Evolutionary conservation across 2,888 invertebrate genomes (phyloP), one percentile per base, ranked within the genome.

Genomic region (Caenorhabditis virilis): DNA sequence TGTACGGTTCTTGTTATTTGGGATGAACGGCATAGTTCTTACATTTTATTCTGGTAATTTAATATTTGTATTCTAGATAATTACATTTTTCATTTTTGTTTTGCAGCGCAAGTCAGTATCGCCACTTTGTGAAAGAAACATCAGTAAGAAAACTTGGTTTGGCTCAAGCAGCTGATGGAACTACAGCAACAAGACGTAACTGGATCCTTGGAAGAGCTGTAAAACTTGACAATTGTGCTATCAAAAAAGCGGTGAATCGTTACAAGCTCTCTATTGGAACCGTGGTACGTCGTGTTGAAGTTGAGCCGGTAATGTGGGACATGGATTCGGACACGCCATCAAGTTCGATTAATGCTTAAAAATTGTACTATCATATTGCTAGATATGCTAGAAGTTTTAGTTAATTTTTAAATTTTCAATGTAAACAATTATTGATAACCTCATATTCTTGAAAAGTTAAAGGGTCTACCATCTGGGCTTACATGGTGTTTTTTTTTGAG

Each of bases 281-380:
- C 13, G 75, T 77, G 15, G 79, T 82, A 16, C 79, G 76, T 47
- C 76, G 79, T 16, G 79, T 82, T n/a, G 79, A 78, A 36, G 78
- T 79, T 3, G 71, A 67, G 22, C 53, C 74, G 3, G 56, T 78
- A 9, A 63, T 70, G 3, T 53, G 74, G 43, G 74, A 69, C 23
- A n/a, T 38, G 16, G 38, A 38, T 20, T 6, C 15, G 7, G 15
- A 42, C 7, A 42, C 20, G 4, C 6, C 4, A 9, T 6, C 39
- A 9, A 39, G n/a, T n/a, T n/a, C n/a, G n/a, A n/a, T n/a, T n/a
- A n/a, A n/a, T n/a, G n/a, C n/a, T n/a, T n/a, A n/a, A n/a, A n/a
- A n/a, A n/a, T n/a, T n/a, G n/a, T n/a, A n/a, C n/a, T n/a, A n/a
- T n/a, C n/a, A n/a, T n/a, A n/a, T n/a, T n/a, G n/a, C n/a, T n/a